Evolutionary conservation across 1,140 invertebrate species (phyloP), one percentile per base, ranked within the genome.

Genomic region (Drosophila lacteicornis): DNA sequence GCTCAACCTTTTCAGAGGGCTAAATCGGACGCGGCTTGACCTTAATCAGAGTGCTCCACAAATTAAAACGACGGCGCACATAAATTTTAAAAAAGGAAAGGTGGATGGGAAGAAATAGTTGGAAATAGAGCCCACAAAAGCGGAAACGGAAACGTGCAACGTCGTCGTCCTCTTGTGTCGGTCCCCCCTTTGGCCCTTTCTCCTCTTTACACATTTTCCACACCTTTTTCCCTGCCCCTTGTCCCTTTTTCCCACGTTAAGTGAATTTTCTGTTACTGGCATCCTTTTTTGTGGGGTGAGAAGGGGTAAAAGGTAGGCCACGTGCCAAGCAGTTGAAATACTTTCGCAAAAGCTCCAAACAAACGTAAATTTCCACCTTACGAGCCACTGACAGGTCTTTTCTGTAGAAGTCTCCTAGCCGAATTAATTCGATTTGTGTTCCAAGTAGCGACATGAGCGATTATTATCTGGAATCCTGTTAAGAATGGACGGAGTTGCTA

Each of bases 81-180:
- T 84, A 84, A 73, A 84, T 83, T 65, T 17, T 4, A 49, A 36
- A 46, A 51, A 69, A 22, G 17, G 1, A 49, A 50, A 50, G 30
- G 67, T 53, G 11, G 12, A 65, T 43, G 49, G n/a, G 22, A 25
- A 69, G 27, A 58, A 55, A 62, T 58, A 15, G 53, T 51, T 73
- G 19, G 36, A 60, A 80, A 63, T 69, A 56, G 62, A 83, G 43
- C 68, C 68, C 70, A 70, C 66, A 69, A 67, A 71, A 74, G 67
- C 79, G 79, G 79, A 80, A 74, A 67, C 71, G 83, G 83, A 86
- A 78, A 81, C 75, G 78, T 86, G 82, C 82, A 55, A 71, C 80
- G 77, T 83, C 73, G 76, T 78, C 82, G 67, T 61, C 57, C 50
- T 71, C 68, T 70, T 68, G 63, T 46, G 63, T n/a, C 4, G 30